These are phyloP conservation scores for Theretra japonica DNA, from an alignment of 2,888 invertebrate genomes.

Conservation along the genomic window DNA sequence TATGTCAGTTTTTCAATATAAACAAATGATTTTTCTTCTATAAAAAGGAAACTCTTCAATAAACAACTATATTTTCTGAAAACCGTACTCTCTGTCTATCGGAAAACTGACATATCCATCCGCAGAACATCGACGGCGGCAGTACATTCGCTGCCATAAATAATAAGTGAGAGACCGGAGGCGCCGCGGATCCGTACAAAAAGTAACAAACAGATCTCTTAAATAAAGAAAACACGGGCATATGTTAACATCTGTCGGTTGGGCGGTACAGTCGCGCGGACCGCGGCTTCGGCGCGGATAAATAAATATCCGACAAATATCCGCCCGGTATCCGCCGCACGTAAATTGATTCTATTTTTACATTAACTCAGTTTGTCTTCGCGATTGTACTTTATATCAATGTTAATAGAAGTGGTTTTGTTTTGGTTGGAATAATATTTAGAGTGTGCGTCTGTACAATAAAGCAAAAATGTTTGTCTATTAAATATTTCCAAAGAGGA, in stretches of 20 bases:
- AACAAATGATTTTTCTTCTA: no score
- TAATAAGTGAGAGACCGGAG: slow-evolving; percentile 82
- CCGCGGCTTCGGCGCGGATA: slow-evolving; percentile 42
- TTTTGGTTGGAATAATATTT: background rate
- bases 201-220: slow-evolving; percentile 83
- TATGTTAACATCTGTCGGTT: slow-evolving; percentile 82
- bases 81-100: no score
- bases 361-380: slow-evolving; percentile 21
- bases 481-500: background rate
- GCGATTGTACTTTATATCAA: slow-evolving; percentile 23
- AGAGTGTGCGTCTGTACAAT: background rate
- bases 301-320: slow-evolving; percentile 54
- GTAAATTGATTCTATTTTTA: slow-evolving; percentile 32
- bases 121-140: slow-evolving; percentile 42
- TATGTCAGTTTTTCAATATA: no score
- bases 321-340: slow-evolving; percentile 38
- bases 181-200: slow-evolving; percentile 81
- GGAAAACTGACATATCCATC: slow-evolving; percentile 40
- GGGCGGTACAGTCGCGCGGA: slow-evolving; percentile 59
- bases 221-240: slow-evolving; percentile 84
- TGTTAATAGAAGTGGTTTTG: slow-evolving; percentile 26
- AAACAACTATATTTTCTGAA: background rate
- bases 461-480: slow-evolving; percentile 1
- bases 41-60: background rate
- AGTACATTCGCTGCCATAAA: slow-evolving; percentile 79